Conservation (phyloP, 2,113 vertebrate genomes). For the Caretta caretta region DNA sequence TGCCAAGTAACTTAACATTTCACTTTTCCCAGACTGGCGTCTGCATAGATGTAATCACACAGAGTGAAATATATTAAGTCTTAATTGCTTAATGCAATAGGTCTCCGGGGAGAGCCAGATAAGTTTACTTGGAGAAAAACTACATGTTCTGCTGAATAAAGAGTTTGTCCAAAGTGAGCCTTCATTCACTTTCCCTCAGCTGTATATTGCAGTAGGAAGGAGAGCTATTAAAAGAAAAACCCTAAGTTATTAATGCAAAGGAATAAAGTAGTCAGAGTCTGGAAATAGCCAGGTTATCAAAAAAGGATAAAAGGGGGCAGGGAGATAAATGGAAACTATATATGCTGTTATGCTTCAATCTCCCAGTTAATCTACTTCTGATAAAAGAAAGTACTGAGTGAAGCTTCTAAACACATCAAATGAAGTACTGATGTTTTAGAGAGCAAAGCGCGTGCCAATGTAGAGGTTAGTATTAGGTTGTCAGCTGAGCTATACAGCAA, state of each 20-base stretch:
- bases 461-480: conserved; percentile 61
- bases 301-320: conserved; percentile 20
- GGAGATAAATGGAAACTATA: conserved; percentile 14
- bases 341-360: conserved; percentile 38
- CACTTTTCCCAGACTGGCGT: conserved; percentile 80
- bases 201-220: conserved; percentile 42
- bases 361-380: conserved; percentile 62
- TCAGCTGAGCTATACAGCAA: conserved; percentile 32
- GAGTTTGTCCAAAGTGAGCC: conserved; percentile 72
- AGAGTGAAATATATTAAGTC: conserved; percentile 79
- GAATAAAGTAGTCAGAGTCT: conserved; percentile 47
- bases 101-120: conserved; percentile 75
- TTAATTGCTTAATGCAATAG: conserved; percentile 74
- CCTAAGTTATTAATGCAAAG: conserved; percentile 53
- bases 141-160: conserved; percentile 69
- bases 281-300: conserved; percentile 42
- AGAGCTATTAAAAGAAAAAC: conserved; percentile 56
- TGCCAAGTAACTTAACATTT: conserved; percentile 81
- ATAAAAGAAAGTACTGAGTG: conserved; percentile 44
- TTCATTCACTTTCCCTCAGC: conserved; percentile 53
- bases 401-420: conserved; percentile 49
- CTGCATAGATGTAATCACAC: conserved; percentile 80
- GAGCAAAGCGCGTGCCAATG: conserved; percentile 25
- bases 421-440: conserved; percentile 33
- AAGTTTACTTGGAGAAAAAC: conserved; percentile 70